These are phyloP conservation scores for Mastacembelus armatus DNA, from an alignment of 2,797 vertebrate genomes.

Conservation along the genomic window DNA sequence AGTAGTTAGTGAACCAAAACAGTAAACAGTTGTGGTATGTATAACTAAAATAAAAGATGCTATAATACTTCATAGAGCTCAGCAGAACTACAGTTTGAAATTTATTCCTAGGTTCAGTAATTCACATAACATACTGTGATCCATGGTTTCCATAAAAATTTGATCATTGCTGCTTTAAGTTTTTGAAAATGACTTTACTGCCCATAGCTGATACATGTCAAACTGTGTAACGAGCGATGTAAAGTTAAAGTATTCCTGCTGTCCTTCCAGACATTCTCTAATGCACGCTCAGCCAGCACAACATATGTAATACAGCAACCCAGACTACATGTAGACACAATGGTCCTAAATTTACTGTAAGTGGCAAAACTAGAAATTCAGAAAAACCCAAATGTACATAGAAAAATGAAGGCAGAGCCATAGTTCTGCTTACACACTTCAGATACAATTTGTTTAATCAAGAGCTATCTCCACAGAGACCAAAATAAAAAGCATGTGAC, in stretches of 20 bases:
- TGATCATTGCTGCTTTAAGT: not conserved
- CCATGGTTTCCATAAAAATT: not conserved
- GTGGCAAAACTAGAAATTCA: slow-evolving; percentile 30
- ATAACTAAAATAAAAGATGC: too few species aligned
- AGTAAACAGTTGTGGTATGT: too few species aligned
- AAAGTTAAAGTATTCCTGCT: not conserved
- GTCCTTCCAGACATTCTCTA: not conserved
- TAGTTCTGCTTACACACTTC: slow-evolving; percentile 31
- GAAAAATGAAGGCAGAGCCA: slow-evolving; percentile 7
- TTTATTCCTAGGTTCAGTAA: not conserved
- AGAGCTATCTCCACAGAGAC: slow-evolving; percentile 27
- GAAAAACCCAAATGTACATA: not conserved
- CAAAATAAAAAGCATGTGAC: slow-evolving; percentile 35
- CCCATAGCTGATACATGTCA: too few species aligned
- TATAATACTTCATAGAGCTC: too few species aligned
- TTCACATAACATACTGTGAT: too few species aligned
- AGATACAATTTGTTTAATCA: slow-evolving; percentile 29
- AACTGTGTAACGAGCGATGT: not conserved
- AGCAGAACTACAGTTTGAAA: not conserved
- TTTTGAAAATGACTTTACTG: not conserved
- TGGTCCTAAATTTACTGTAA: slow-evolving; percentile 4
- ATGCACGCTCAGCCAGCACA: not conserved
- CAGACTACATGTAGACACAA: not conserved
- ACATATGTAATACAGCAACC: not conserved
- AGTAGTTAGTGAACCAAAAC: too few species aligned